Conservation (phyloP, 2,888 invertebrate species). For the Hirtodrosophila duncani region DNA sequence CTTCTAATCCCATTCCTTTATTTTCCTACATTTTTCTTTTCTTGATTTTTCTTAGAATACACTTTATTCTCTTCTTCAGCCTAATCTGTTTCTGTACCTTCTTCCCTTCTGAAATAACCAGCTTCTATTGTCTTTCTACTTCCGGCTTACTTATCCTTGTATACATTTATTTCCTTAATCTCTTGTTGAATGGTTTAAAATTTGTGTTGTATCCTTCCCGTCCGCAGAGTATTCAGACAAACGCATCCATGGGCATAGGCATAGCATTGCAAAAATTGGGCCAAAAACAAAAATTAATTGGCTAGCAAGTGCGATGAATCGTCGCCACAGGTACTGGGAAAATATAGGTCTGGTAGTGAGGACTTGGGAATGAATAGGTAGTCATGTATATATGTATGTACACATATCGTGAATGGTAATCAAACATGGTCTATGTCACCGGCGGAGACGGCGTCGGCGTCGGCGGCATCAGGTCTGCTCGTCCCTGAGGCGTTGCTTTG, state of each 20-base stretch:
- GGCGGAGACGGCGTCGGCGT: conserved; percentile 12
- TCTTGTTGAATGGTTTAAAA: conserved; percentile 26
- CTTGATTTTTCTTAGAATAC: conserved; percentile 1
- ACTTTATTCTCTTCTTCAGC: conserved; percentile 1
- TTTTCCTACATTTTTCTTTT: conserved; percentile 3
- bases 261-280: conserved; percentile 52
- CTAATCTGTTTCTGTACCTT: background rate
- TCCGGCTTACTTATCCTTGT: background rate
- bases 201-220: conserved; percentile 9
- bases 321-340: conserved; percentile 29
- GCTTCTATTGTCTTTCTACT: background rate
- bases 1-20: conserved; percentile 1
- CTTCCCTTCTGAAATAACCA: conserved; percentile 1
- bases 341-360: conserved; percentile 5
- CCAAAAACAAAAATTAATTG: conserved; percentile 59
- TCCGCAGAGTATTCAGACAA: conserved; percentile 35
- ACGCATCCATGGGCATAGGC: conserved; percentile 54
- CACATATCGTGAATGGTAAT: conserved; percentile 3
- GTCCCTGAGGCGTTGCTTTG: conserved; percentile 18
- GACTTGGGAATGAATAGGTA: conserved; percentile 6
- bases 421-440: conserved; percentile 13
- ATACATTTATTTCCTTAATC: background rate
- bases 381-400: conserved; percentile 6
- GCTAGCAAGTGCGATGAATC: conserved; percentile 52
- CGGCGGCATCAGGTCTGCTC: conserved; percentile 18